These are phyloP conservation scores for Zele albiditarsus DNA, from an alignment of 2,888 invertebrate species.

Conservation along the genomic window DNA sequence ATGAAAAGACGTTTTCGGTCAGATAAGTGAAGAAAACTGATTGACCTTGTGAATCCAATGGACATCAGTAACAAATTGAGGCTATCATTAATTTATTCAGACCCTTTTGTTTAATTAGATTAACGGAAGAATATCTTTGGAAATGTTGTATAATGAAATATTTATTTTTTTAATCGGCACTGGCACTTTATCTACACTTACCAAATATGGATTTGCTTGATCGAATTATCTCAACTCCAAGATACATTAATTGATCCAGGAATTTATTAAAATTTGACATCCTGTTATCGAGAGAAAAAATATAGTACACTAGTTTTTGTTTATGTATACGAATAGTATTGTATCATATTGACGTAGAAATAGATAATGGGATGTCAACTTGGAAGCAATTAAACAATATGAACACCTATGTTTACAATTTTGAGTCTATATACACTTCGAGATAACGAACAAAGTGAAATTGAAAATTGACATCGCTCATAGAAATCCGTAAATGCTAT, in stretches of 20 bases:
- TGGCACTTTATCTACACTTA: too few relatives aligned
- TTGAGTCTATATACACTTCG: neutral
- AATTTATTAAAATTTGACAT: constrained; percentile 25
- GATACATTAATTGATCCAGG: too few relatives aligned
- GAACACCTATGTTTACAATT: neutral
- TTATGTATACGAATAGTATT: neutral
- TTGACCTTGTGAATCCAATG: too few relatives aligned
- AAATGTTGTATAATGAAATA: too few relatives aligned
- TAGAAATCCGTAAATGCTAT: neutral
- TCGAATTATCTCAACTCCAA: too few relatives aligned
- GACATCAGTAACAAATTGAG: too few relatives aligned
- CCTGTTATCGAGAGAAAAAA: constrained; percentile 18
- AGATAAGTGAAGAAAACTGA: too few relatives aligned
- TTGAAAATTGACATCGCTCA: neutral
- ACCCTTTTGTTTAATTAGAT: too few relatives aligned
- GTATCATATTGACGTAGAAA: neutral
- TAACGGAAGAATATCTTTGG: too few relatives aligned
- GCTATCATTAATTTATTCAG: neutral
- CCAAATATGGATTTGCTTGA: too few relatives aligned
- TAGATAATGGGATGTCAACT: constrained; percentile 20
- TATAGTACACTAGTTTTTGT: neutral
- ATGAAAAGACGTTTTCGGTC: too few relatives aligned
- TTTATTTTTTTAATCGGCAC: too few relatives aligned
- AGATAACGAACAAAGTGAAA: neutral
- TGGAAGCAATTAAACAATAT: neutral